Percentiles rank a stretch among this genome's conserved stretches.
These are phyloP conservation scores for Epinephelus awoara DNA, from an alignment of 2,797 vertebrate species.

Conservation along the genomic window DNA sequence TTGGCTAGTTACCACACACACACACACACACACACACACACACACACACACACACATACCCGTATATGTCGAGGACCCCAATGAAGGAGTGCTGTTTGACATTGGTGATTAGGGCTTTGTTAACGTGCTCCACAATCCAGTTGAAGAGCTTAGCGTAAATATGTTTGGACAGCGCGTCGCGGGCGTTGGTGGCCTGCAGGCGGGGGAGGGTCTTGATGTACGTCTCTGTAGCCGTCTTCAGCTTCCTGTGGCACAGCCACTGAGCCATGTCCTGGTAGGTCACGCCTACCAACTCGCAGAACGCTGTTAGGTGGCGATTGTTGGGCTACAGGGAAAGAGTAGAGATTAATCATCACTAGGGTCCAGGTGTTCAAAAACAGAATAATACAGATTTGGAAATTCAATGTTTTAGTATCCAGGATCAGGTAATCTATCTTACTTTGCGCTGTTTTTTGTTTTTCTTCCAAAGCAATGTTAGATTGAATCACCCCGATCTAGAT, in stretches of 20 bases:
- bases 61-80: slow-evolving; percentile 98
- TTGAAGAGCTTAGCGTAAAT: slow-evolving; percentile 98
- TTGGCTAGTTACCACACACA: not conserved
- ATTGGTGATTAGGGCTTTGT: slow-evolving; percentile 92
- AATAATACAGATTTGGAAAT: too few species aligned
- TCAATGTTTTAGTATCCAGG: too few species aligned
- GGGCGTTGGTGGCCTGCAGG: slow-evolving; percentile 94
- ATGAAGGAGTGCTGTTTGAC: slow-evolving; percentile 97
- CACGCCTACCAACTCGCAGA: slow-evolving; percentile 96
- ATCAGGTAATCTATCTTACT: too few species aligned
- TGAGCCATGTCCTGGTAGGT: slow-evolving; percentile 97
- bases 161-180: slow-evolving; percentile 96
- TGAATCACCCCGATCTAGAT: too few species aligned
- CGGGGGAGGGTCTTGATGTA: slow-evolving; percentile 96
- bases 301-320: slow-evolving; percentile 91
- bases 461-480: too few species aligned
- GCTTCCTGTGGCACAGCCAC: slow-evolving; percentile 98
- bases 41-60: slow-evolving; percentile 77
- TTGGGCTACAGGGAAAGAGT: slow-evolving; percentile 86
- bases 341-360: not conserved
- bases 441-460: too few species aligned
- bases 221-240: slow-evolving; percentile 95
- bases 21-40: not conserved
- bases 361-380: too few species aligned
- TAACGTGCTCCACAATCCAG: slow-evolving; percentile 98